Evolutionary conservation across 2,113 vertebrate species (phyloP).

Genomic region (Madoqua kirkii): DNA sequence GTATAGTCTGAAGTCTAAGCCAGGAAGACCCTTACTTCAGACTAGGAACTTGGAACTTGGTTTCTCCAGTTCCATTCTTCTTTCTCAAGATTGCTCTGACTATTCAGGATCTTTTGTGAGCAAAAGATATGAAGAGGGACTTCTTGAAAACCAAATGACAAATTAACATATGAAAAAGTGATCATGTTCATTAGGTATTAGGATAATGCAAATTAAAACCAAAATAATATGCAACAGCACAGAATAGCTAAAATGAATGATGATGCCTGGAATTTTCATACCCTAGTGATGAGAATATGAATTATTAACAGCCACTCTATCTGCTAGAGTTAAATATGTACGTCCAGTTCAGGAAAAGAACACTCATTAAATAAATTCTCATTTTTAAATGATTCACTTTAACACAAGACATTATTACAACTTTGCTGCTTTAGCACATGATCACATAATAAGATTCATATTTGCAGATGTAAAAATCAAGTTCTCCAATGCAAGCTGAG

Average conservation of each 20-base stretch:
- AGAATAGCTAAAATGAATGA: background rate
- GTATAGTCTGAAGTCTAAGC: background rate
- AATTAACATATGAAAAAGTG: background rate
- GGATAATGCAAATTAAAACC: background rate
- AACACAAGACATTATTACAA: background rate
- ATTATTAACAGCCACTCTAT: background rate
- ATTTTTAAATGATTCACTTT: slow-evolving; percentile 11
- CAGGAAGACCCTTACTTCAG: background rate
- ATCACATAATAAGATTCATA: background rate
- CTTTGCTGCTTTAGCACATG: background rate
- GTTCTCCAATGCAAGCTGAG: background rate
- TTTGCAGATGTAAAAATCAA: background rate
- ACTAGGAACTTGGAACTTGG: background rate
- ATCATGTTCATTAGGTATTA: background rate
- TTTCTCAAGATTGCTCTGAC: background rate
- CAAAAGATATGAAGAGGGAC: background rate
- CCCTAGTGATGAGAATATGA: background rate
- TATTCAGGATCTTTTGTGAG: background rate
- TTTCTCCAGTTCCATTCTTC: background rate
- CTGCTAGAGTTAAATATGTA: background rate
- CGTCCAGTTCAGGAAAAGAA: background rate
- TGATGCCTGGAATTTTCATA: background rate
- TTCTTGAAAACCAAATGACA: slow-evolving; percentile 1
- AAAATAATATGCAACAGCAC: background rate
- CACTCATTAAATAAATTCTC: background rate